Base-by-base conservation (phyloP, 53 echinoderm and acorn worm species). In the Apostichopus leukothele region DNA sequence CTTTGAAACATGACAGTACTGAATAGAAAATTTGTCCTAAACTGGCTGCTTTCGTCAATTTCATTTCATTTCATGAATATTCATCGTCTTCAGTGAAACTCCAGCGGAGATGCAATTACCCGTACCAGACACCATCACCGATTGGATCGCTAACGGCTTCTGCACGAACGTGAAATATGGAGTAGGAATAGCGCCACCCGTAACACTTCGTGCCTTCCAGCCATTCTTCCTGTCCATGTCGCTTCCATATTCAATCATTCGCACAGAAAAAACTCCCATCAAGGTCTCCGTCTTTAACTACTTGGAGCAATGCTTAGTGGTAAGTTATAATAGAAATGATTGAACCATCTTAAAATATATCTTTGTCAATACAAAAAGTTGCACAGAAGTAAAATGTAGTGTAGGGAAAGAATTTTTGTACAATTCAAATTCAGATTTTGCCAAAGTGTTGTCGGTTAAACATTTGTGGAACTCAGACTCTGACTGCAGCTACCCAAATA, bases 181-280 rank as follows among this genome's bases (percentile, higher is more conserved):
- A 54, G 73, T 99, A 9, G 99, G 99, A 11, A 86, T 97, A 59
- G 90, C 97, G 5, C 81, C 85, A 23, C 61, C 94, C 1, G 88
- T 91, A 19, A 66, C 76, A 52, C 92, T 97, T 52, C 86, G 89
- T 0, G 95, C 94, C 50, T 97, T 97, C 92, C 94, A 97, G 89
- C 94, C 95, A 1, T 97, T 97, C 95, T 97, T 97, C 86, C 90
- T 97, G 55, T 91, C 97, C 5, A 74, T 92, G 84, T 93, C 95
- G 10, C 92, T 97, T 9, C 97, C 97, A 10, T 97, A 97, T 68
- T 97, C 97, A 22, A 94, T 97, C 59, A 93, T 97, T 79, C 89
- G 95, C 14, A 93, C 91, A n/a, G 97, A 97, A 86, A 93, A 94
- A 50, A 91, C 95, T 9, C 91, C 95, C 22, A 71, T 97, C 73